These are phyloP conservation scores for Brenthis ino DNA, from an alignment of 2,888 invertebrate species.

Conservation along the genomic window DNA sequence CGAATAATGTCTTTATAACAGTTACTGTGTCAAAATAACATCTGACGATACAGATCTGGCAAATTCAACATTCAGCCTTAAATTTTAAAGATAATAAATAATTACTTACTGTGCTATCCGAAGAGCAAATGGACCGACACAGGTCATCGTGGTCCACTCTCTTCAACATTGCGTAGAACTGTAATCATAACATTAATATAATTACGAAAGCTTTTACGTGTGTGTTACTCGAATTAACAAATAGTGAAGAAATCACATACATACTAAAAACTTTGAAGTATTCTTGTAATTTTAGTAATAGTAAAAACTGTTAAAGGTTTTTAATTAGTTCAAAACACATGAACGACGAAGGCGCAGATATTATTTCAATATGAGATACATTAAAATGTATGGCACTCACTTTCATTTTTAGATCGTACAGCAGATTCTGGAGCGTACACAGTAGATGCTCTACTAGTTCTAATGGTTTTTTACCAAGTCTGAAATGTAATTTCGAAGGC, in stretches of 20 bases:
- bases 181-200: constrained; percentile 38
- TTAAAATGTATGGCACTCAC: constrained; percentile 39
- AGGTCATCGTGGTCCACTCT: constrained; percentile 54
- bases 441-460: constrained; percentile 35
- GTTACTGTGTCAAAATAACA: too few relatives aligned
- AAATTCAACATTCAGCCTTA: neutral
- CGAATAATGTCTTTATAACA: too few relatives aligned
- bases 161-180: constrained; percentile 56
- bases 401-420: constrained; percentile 54
- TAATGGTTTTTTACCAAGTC: constrained; percentile 33
- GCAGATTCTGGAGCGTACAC: constrained; percentile 28
- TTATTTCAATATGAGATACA: neutral
- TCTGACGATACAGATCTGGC: too few relatives aligned
- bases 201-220: neutral
- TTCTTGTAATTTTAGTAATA: too few relatives aligned
- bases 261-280: too few relatives aligned
- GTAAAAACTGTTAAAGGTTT: too few relatives aligned
- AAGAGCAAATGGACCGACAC: constrained; percentile 49
- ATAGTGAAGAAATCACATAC: too few relatives aligned
- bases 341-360: too few relatives aligned
- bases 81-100: neutral
- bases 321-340: too few relatives aligned
- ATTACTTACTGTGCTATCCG: constrained; percentile 40
- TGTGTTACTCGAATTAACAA: neutral
- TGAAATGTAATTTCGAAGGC: constrained; percentile 37